Percentiles rank a stretch among this genome's conserved stretches.
Evolutionary conservation across 2,113 vertebrate genomes (phyloP).

Genomic region (Oncorhynchus mykiss): DNA sequence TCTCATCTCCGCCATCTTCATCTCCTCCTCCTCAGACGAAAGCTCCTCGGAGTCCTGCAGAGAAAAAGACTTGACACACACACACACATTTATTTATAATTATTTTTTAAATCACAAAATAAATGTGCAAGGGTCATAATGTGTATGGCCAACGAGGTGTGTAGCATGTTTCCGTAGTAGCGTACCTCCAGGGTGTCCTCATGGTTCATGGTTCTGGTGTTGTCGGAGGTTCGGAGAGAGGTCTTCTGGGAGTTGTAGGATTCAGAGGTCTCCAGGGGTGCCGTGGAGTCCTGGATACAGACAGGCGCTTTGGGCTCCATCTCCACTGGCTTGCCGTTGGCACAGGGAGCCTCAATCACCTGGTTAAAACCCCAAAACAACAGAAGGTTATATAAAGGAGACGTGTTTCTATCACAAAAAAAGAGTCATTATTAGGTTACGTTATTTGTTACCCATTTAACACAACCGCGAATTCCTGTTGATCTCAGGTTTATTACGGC

Average conservation of each 20-base stretch:
- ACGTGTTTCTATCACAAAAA: no score
- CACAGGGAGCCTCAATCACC: slow-evolving; percentile 81
- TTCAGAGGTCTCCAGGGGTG: slow-evolving; percentile 69
- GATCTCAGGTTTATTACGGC: no score
- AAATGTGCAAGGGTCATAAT: no score
- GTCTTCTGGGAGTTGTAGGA: slow-evolving; percentile 70
- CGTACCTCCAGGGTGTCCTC: slow-evolving; percentile 89
- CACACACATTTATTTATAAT: no score
- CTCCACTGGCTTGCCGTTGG: slow-evolving; percentile 79
- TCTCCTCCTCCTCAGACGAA: slow-evolving; percentile 93
- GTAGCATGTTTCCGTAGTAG: not conserved
- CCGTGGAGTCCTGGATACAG: slow-evolving; percentile 64
- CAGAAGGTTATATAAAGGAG: not conserved
- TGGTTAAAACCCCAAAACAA: slow-evolving; percentile 51
- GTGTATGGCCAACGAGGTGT: no score
- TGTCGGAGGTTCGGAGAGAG: slow-evolving; percentile 77
- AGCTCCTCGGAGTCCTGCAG: slow-evolving; percentile 91
- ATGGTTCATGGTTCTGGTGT: slow-evolving; percentile 71
- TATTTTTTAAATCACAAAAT: no score
- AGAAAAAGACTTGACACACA: slow-evolving; percentile 1
- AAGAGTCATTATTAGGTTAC: no score
- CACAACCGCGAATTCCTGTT: no score
- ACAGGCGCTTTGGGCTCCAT: slow-evolving; percentile 70
- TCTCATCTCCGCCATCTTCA: slow-evolving; percentile 97
- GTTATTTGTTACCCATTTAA: no score